Percentiles rank a stretch among this genome's conserved stretches.
phyloP scores from a whole-genome alignment of 2,113 vertebrate genomes.

The Heptranchias perlo region DNA sequence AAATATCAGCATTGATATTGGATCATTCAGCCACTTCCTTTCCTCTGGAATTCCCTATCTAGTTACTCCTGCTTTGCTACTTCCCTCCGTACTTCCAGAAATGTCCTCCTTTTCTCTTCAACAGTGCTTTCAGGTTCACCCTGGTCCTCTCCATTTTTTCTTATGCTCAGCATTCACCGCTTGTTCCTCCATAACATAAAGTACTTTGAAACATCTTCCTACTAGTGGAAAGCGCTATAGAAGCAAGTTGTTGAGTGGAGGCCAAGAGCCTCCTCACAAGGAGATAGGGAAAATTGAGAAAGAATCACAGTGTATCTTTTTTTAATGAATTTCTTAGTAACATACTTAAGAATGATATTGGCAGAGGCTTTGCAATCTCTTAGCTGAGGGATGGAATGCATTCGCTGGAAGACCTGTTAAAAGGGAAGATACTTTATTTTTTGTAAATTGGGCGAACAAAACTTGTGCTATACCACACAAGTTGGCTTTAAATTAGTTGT shows the following conservation, averaged over 20 bases:
- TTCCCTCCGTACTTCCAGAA: too few species aligned
- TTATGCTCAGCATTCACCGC: too few species aligned
- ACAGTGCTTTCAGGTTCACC: too few species aligned
- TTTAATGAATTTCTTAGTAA: background rate
- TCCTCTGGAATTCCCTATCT: too few species aligned
- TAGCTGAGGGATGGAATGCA: background rate
- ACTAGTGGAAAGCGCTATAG: background rate
- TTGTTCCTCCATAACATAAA: too few species aligned
- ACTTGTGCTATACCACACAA: background rate
- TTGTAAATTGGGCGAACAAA: background rate
- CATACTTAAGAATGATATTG: background rate
- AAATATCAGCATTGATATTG: too few species aligned
- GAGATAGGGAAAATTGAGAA: background rate
- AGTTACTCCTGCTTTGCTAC: too few species aligned
- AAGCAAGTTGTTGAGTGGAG: background rate
- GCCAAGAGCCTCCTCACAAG: background rate
- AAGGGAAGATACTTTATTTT: background rate
- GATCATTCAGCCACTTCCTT: too few species aligned
- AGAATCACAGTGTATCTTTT: background rate
- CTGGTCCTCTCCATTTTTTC: too few species aligned
- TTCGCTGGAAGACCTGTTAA: background rate
- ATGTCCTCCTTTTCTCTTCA: too few species aligned
- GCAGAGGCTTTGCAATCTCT: background rate
- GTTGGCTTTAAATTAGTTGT: background rate
- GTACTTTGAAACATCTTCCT: background rate